These are phyloP conservation scores for Papilio xuthus DNA, from an alignment of 1,140 invertebrate genomes.

Conservation along the genomic window DNA sequence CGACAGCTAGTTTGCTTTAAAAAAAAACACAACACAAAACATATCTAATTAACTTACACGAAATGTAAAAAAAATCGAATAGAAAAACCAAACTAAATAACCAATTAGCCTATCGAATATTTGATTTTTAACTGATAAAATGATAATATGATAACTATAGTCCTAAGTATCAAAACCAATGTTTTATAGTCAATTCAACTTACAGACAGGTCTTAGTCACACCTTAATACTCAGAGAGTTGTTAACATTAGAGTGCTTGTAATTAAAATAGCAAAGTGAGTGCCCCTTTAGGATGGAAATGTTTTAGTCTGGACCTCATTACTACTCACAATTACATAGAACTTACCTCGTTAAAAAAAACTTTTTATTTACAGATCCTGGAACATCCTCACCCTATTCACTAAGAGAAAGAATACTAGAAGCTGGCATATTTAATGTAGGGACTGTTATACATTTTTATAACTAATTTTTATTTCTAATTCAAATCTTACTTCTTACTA, in stretches of 20 bases:
- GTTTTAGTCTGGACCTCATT: constrained; percentile 26
- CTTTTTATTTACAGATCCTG: constrained; percentile 2
- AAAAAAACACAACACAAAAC: too few relatives aligned
- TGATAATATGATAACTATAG: too few relatives aligned
- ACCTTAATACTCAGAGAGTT: background rate
- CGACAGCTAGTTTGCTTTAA: too few relatives aligned
- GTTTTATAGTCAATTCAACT: background rate
- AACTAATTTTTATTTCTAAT: background rate
- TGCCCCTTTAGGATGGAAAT: background rate
- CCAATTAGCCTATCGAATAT: too few relatives aligned
- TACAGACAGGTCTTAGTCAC: background rate
- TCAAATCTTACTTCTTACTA: too few relatives aligned
- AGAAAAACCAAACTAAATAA: too few relatives aligned
- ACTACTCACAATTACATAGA: constrained; percentile 3
- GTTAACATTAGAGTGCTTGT: constrained; percentile 16
- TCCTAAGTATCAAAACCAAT: background rate
- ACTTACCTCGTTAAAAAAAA: constrained; percentile 24
- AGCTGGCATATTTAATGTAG: background rate
- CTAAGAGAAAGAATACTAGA: background rate
- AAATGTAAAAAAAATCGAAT: too few relatives aligned
- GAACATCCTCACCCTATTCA: background rate
- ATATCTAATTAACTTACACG: too few relatives aligned
- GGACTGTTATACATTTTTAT: background rate
- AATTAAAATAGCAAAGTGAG: constrained; percentile 24
- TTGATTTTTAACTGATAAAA: too few relatives aligned